Evolutionary conservation across 2,888 invertebrate species (phyloP).

Genomic region (Drosophila aldrichi): DNA sequence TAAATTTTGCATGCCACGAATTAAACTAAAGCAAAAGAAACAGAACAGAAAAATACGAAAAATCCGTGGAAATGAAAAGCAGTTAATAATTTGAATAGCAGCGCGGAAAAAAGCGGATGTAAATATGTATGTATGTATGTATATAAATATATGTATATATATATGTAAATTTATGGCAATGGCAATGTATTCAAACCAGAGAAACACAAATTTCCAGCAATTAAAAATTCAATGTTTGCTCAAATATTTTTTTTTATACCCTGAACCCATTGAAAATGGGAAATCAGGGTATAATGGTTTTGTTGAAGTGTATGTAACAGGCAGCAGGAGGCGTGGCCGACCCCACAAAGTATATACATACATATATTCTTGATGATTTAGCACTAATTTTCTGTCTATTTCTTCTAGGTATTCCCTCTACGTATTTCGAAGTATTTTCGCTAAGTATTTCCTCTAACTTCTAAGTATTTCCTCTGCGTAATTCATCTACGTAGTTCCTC

Average conservation of each 20-base stretch:
- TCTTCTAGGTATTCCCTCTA: no score
- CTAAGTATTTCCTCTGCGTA: no score
- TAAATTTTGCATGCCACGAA: conserved; percentile 43
- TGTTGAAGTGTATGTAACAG: no score
- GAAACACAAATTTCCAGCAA: conserved; percentile 71
- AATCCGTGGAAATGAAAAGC: conserved; percentile 54
- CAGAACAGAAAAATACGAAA: conserved; percentile 9
- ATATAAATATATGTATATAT: not conserved
- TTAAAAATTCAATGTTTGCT: conserved; percentile 75
- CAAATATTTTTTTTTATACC: conserved; percentile 28
- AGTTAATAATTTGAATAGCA: conserved; percentile 64
- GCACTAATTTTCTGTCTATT: no score
- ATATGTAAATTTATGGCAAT: conserved; percentile 4
- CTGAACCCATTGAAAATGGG: no score
- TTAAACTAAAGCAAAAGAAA: conserved; percentile 11
- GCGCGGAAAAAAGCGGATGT: conserved; percentile 7
- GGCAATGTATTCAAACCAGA: conserved; percentile 55
- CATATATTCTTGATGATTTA: no score
- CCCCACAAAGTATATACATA: no score
- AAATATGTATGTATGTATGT: not conserved
- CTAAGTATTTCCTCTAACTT: no score
- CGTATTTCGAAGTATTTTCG: no score
- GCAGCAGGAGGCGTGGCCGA: no score
- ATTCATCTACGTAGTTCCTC: no score
- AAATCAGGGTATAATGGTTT: no score